A percentile compares a stretch with the other conserved stretches of the same genome.
These are phyloP conservation scores for Hippolais icterina DNA, from an alignment of 2,113 vertebrate genomes.

Conservation along the genomic window DNA sequence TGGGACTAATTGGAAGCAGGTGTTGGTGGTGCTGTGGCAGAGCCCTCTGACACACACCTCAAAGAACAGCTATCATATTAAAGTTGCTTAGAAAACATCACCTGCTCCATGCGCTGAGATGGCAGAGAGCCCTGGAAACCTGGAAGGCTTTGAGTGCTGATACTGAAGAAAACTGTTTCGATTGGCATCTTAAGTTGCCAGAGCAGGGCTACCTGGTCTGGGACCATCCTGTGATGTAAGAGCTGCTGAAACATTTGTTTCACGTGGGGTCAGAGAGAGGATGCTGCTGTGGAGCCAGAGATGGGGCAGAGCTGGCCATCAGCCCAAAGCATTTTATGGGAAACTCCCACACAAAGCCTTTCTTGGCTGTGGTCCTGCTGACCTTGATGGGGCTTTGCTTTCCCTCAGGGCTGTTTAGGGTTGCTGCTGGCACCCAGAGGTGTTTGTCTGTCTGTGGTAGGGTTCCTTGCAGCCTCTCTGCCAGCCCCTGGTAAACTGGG, in stretches of 20 bases:
- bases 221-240: not conserved
- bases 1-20: not conserved
- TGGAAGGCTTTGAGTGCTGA: not conserved
- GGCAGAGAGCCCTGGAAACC: not conserved
- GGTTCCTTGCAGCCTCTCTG: not conserved
- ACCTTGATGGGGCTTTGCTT: not conserved
- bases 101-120: accelerated
- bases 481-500: accelerated
- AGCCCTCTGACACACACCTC: not conserved
- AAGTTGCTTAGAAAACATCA: not conserved
- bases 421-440: not conserved
- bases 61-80: not conserved
- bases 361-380: not conserved
- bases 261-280: accelerated
- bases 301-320: not conserved
- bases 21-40: not conserved
- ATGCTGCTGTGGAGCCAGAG: not conserved
- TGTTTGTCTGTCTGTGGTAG: not conserved
- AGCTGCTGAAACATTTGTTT: not conserved
- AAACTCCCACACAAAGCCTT: not conserved
- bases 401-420: not conserved
- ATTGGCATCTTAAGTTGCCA: not conserved
- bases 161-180: not conserved
- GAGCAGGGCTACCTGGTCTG: not conserved
- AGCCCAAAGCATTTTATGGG: not conserved